These are phyloP conservation scores for Machaerirhynchus nigripectus DNA, from an alignment of 2,113 vertebrate species.

Conservation along the genomic window DNA sequence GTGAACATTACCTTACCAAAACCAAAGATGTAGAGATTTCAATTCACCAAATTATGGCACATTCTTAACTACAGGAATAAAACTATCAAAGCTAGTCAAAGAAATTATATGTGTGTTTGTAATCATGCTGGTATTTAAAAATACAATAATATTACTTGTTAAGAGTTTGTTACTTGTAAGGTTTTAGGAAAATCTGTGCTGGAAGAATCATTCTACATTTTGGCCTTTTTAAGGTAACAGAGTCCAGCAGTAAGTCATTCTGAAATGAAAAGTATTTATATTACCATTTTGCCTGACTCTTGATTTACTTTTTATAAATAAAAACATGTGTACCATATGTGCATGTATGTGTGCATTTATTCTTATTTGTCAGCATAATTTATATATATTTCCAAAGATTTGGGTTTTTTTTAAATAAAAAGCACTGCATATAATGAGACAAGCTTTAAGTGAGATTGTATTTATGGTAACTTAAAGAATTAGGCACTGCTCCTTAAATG, in stretches of 20 bases:
- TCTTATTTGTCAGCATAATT: neutral
- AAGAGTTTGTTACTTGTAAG: neutral
- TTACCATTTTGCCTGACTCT: neutral
- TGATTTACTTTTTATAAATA: neutral
- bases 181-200: neutral
- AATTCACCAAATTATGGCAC: neutral
- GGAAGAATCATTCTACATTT: neutral
- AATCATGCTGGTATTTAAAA: neutral
- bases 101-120: neutral
- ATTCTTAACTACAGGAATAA: neutral
- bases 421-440: neutral
- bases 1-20: neutral
- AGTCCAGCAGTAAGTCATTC: neutral
- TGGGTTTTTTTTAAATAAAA: neutral
- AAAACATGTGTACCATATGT: neutral
- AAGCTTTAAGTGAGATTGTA: neutral
- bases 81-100: neutral
- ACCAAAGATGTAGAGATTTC: neutral
- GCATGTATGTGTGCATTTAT: neutral
- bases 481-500: neutral
- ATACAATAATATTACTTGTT: neutral
- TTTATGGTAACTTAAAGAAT: neutral
- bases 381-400: neutral
- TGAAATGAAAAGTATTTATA: neutral
- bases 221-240: neutral